These are phyloP conservation scores for Saturnia pavonia DNA, from an alignment of 2,888 invertebrate species.

Conservation along the genomic window DNA sequence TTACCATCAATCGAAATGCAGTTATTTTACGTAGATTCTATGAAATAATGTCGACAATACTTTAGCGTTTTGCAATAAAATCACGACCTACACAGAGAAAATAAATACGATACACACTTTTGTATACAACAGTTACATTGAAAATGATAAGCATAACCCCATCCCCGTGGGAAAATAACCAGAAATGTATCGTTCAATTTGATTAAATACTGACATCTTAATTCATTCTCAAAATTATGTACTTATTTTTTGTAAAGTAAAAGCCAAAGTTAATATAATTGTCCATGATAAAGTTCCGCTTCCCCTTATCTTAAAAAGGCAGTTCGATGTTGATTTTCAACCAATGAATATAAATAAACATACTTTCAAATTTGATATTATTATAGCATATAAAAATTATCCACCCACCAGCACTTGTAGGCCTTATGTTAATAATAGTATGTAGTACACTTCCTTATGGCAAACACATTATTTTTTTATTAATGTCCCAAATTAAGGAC, in stretches of 20 bases:
- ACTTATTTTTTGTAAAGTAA: neutral
- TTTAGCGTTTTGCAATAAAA: neutral
- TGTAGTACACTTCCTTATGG: neutral
- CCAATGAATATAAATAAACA: neutral
- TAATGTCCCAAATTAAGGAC: neutral
- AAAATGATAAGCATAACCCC: neutral
- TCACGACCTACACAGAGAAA: neutral
- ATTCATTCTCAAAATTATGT: neutral
- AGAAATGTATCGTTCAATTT: neutral
- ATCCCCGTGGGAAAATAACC: neutral
- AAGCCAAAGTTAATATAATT: neutral
- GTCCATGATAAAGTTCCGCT: neutral
- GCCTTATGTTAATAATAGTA: no score
- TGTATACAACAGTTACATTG: neutral
- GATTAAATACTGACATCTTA: neutral
- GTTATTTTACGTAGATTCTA: neutral
- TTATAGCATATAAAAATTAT: neutral
- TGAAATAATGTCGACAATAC: neutral
- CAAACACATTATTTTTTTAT: neutral
- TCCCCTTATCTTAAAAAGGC: neutral
- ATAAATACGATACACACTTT: neutral
- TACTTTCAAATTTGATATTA: neutral
- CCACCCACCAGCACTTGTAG: neutral
- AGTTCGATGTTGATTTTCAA: neutral
- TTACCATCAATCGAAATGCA: no score